A percentile compares a stretch with the other conserved stretches of the same genome.
phyloP scores from a whole-genome alignment of 2,888 invertebrate genomes.

The Patella depressa region DNA sequence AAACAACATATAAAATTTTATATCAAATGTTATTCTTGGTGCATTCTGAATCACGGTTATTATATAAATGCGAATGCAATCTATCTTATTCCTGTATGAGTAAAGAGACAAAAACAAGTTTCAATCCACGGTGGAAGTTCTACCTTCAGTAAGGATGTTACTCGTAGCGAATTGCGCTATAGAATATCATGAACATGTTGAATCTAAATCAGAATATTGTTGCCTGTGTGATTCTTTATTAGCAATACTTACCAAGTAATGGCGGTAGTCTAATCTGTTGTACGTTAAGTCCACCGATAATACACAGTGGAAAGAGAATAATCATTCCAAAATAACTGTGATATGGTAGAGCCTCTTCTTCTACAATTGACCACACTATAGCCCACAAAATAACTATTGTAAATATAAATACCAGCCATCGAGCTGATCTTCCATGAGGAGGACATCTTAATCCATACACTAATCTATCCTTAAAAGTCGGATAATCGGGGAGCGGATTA shows the following conservation, averaged over 20 bases:
- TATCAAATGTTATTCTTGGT: no score
- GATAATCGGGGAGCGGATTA: background rate
- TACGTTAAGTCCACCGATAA: background rate
- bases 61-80: no score
- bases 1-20: no score
- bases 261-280: constrained; percentile 3
- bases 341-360: constrained; percentile 54
- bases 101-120: no score
- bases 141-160: no score
- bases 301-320: background rate
- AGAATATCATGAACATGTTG: no score
- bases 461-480: constrained; percentile 44
- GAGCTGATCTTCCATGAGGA: constrained; percentile 69
- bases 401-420: constrained; percentile 68
- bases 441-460: constrained; percentile 62
- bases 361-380: constrained; percentile 53
- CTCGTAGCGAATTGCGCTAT: no score
- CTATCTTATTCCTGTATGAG: no score
- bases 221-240: no score
- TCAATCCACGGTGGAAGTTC: no score
- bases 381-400: constrained; percentile 50
- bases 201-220: no score
- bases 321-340: constrained; percentile 12
- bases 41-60: no score
- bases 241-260: background rate